phyloP scores from a whole-genome alignment of 1,140 invertebrate genomes.

The Sesamia nonagrioides region DNA sequence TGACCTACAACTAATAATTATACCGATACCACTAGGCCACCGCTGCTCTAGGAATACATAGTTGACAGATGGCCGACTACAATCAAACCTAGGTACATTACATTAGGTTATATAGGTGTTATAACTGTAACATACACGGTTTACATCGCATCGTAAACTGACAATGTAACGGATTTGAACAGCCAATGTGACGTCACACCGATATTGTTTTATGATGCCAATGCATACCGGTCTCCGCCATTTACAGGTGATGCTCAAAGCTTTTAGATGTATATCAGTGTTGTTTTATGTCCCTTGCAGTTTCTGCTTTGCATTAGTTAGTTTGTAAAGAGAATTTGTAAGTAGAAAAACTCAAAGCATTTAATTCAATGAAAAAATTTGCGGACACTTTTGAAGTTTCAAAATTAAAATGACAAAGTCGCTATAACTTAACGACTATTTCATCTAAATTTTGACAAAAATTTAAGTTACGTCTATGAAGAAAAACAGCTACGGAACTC shows the following conservation, averaged over 20 bases:
- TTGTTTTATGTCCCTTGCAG: not conserved
- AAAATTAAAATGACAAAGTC: too few relatives aligned
- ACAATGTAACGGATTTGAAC: not conserved
- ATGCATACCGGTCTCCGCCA: not conserved
- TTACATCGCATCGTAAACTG: conserved; percentile 4
- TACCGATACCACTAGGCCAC: too few relatives aligned
- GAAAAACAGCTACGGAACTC: too few relatives aligned
- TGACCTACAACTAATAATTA: too few relatives aligned
- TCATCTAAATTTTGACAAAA: too few relatives aligned
- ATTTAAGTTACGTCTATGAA: too few relatives aligned
- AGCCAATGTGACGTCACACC: not conserved
- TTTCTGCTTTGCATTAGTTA: not conserved
- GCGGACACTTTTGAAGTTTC: too few relatives aligned
- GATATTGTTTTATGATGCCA: conserved; percentile 21
- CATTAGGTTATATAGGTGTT: not conserved
- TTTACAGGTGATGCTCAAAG: conserved; percentile 1
- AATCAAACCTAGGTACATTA: not conserved
- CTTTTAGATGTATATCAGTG: not conserved
- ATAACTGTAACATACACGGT: not conserved
- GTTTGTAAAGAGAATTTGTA: not conserved
- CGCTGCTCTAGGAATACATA: too few relatives aligned
- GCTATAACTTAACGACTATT: too few relatives aligned
- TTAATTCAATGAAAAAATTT: too few relatives aligned
- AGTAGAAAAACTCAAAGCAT: not conserved
- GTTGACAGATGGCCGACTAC: too few relatives aligned